Evolutionary conservation across 2,797 vertebrate genomes (phyloP).

Genomic region (Microctenopoma steveboyesi): DNA sequence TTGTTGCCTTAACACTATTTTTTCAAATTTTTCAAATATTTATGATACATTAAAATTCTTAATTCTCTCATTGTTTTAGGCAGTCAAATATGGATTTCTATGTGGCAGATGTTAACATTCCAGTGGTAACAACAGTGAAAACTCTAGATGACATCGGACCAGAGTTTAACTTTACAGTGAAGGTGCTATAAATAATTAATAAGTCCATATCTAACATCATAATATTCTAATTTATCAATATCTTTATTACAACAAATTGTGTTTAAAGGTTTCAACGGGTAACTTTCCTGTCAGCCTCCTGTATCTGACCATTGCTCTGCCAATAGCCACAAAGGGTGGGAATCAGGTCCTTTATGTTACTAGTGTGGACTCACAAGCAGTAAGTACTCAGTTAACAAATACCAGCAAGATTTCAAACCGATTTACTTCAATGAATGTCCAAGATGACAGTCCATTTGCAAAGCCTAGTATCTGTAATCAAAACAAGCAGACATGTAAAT

Average conservation of each 20-base stretch:
- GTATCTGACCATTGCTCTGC: slow-evolving; percentile 84
- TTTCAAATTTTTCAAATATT: not conserved
- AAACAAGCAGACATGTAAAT: too few species aligned
- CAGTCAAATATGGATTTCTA: slow-evolving; percentile 88
- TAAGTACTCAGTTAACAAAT: slow-evolving; percentile 49
- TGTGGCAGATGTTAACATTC: slow-evolving; percentile 79
- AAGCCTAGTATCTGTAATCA: too few species aligned
- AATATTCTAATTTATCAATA: not conserved
- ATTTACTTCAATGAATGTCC: not conserved
- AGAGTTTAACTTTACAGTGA: slow-evolving; percentile 88
- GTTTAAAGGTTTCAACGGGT: slow-evolving; percentile 85
- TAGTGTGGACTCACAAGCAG: slow-evolving; percentile 73
- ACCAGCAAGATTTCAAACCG: not conserved
- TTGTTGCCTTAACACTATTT: not conserved
- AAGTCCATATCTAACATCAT: not conserved
- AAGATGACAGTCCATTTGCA: too few species aligned
- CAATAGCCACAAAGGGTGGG: slow-evolving; percentile 80
- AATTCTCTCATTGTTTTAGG: slow-evolving; percentile 70
- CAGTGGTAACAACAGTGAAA: slow-evolving; percentile 79
- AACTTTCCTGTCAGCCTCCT: slow-evolving; percentile 84
- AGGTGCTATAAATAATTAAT: slow-evolving; percentile 77
- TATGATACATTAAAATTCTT: not conserved
- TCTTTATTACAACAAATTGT: slow-evolving; percentile 2
- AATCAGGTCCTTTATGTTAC: slow-evolving; percentile 89
- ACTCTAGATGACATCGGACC: slow-evolving; percentile 89